Conservation (phyloP, 2,888 invertebrate species). For the Philereme vetulata region DNA sequence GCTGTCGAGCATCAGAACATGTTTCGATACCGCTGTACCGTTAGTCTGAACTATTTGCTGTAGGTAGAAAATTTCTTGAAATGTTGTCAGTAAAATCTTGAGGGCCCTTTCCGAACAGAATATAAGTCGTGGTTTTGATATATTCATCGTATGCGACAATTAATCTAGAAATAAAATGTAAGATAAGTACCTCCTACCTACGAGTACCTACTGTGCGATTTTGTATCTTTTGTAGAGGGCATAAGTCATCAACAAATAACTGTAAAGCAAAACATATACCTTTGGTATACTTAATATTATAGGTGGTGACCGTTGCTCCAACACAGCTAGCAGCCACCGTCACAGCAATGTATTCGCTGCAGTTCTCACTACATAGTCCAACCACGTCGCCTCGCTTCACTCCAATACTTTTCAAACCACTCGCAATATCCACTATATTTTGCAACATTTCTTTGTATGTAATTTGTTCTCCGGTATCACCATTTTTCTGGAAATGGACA, state of each 20-base stretch:
- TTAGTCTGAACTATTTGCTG: slow-evolving; percentile 73
- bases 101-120: slow-evolving; percentile 77
- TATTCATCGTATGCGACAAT: slow-evolving; percentile 83
- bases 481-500: slow-evolving; percentile 39
- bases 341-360: slow-evolving; percentile 73
- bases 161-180: slow-evolving; percentile 74
- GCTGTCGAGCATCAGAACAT: slow-evolving; percentile 29
- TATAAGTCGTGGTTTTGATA: slow-evolving; percentile 85
- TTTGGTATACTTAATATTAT: slow-evolving; percentile 79
- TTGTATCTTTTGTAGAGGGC: too few species aligned
- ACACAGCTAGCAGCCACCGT: slow-evolving; percentile 63
- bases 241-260: too few species aligned
- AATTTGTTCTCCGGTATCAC: slow-evolving; percentile 32
- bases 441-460: slow-evolving; percentile 74
- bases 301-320: slow-evolving; percentile 78
- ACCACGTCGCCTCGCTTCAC: slow-evolving; percentile 73
- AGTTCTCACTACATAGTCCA: slow-evolving; percentile 81
- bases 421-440: slow-evolving; percentile 73
- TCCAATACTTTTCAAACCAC: slow-evolving; percentile 68
- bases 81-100: slow-evolving; percentile 36
- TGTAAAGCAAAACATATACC: slow-evolving; percentile 46
- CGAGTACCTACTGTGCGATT: too few species aligned
- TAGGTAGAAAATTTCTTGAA: slow-evolving; percentile 45
- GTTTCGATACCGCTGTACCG: slow-evolving; percentile 31
- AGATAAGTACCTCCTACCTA: background rate